These are phyloP conservation scores for Ferdinandea cuprea DNA, from an alignment of 2,888 invertebrate species.

Conservation along the genomic window DNA sequence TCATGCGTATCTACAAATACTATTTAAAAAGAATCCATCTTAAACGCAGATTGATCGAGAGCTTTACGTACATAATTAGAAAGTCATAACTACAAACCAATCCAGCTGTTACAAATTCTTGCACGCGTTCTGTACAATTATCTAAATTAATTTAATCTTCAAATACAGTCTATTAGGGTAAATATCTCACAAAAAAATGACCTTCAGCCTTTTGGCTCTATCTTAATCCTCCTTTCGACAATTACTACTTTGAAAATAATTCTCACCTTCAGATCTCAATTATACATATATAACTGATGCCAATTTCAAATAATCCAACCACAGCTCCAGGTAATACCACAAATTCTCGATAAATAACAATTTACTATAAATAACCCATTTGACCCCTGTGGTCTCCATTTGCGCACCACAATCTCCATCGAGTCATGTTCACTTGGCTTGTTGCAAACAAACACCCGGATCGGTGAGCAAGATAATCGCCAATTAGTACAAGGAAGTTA, in stretches of 20 bases:
- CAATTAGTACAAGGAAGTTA: constrained; percentile 54
- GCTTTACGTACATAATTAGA: too few species aligned
- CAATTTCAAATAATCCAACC: constrained; percentile 23
- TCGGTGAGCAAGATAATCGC: constrained; percentile 50
- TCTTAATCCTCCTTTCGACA: constrained; percentile 21
- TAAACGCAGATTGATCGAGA: too few species aligned
- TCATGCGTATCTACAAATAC: too few species aligned
- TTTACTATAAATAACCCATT: constrained; percentile 47
- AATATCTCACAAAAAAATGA: background rate
- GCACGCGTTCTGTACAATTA: too few species aligned
- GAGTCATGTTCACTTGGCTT: constrained; percentile 5
- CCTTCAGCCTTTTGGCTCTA: constrained; percentile 9
- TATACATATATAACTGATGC: constrained; percentile 11
- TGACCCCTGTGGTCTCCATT: constrained; percentile 44
- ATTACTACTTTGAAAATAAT: constrained; percentile 37
- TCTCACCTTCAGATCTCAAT: constrained; percentile 53
- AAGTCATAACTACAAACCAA: too few species aligned
- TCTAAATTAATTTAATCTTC: too few species aligned
- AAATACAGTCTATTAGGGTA: too few species aligned
- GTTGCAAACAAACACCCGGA: constrained; percentile 51
- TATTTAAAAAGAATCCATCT: too few species aligned
- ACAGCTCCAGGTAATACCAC: background rate
- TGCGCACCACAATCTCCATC: constrained; percentile 14
- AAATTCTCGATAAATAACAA: constrained; percentile 32
- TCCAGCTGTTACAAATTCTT: too few species aligned